Evolutionary conservation across 1,140 invertebrate genomes (phyloP).

Genomic region (Penaeus chinensis): DNA sequence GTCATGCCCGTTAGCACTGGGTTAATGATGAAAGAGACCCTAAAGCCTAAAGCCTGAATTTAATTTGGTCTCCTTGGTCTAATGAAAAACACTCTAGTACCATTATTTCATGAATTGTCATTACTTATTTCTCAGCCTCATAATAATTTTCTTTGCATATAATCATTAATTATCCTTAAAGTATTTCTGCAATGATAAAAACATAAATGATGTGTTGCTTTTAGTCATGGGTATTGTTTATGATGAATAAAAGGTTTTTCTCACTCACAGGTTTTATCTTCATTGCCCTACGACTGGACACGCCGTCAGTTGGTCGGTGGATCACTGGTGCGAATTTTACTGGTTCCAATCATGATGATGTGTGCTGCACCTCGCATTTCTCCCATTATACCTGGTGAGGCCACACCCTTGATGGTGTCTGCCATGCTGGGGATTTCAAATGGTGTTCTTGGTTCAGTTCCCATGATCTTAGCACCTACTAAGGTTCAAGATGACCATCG

Average conservation of each 20-base stretch:
- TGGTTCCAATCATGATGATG: conserved; percentile 84
- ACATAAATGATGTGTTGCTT: background rate
- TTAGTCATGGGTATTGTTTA: too few relatives aligned
- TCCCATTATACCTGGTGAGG: conserved; percentile 77
- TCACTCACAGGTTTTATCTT: conserved; percentile 77
- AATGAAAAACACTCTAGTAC: too few relatives aligned
- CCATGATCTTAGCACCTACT: conserved; percentile 89
- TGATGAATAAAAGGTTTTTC: too few relatives aligned
- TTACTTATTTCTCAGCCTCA: too few relatives aligned
- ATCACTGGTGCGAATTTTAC: conserved; percentile 76
- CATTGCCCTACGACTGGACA: conserved; percentile 84
- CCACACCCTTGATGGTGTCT: conserved; percentile 70
- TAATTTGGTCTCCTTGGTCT: too few relatives aligned
- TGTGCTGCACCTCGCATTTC: conserved; percentile 80
- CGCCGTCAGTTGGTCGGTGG: conserved; percentile 79
- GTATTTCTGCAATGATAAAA: too few relatives aligned
- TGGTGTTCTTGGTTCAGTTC: conserved; percentile 87
- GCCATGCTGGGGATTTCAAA: conserved; percentile 84
- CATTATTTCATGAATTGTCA: too few relatives aligned
- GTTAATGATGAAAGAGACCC: too few relatives aligned
- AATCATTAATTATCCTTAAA: too few relatives aligned
- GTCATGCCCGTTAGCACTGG: too few relatives aligned
- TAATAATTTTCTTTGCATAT: too few relatives aligned
- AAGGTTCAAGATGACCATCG: conserved; percentile 82
- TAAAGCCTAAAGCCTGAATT: too few relatives aligned